Base-by-base conservation (phyloP, 1,140 invertebrate genomes). In the Thaumetopoea pityocampa region DNA sequence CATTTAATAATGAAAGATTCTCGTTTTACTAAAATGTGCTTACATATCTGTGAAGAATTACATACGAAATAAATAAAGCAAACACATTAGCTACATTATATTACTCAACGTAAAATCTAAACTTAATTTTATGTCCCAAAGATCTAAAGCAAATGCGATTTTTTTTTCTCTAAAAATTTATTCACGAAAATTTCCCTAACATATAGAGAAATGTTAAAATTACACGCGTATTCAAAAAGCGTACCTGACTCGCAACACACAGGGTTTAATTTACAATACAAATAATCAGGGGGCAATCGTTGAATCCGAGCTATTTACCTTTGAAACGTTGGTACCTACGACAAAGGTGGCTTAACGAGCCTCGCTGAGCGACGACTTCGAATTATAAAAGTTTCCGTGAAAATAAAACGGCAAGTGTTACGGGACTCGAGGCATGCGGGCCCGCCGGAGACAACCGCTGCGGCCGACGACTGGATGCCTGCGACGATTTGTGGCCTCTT, bases 311-410 rank as follows among this genome's bases (percentile, higher is more conserved):
- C 38, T 56, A 51, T 61, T 64, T 64, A 54, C 53, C 36, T 52
- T 58, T 35, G 50, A 44, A 53, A 49, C 29, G 33, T 40, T 27
- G 34, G 41, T 49, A 38, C 30, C n/a, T 37, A 43, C 48, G 37
- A 67, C 64, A 65, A 62, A 67, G 58, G 54, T 62, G 50, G 17
- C 61, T 38, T 67, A 67, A 67, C 54, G 65, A 65, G 59, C 32
- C 30, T n/a, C n/a, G 35, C 49, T 36, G 28, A 16, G 33, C 28
- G 29, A 51, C 38, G 46, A 43, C 50, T 48, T 44, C 37, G 42
- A 57, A 60, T 64, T 59, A 51, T 56, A 64, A 64, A 64, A 64
- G 60, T 64, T 64, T 56, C 46, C 34, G 27, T 28, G 32, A 34
- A 44, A 61, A 46, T 48, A 54, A 47, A 56, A 45, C 45, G 44